Conservation (phyloP, 2,797 vertebrate genomes). For the Leptodactylus fallax region DNA sequence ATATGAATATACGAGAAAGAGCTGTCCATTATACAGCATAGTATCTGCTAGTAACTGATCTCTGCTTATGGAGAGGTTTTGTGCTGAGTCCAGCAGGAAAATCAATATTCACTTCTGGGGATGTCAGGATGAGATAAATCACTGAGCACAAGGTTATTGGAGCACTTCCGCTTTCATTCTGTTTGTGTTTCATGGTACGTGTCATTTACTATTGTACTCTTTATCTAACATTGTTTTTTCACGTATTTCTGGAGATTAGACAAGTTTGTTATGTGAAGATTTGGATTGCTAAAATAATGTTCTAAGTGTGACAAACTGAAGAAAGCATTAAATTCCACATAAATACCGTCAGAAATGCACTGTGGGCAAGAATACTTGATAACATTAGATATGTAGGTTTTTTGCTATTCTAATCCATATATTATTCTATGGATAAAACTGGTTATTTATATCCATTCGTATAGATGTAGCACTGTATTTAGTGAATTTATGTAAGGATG, state of each 20-base stretch:
- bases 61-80: neutral
- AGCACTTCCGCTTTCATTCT: conserved; percentile 33
- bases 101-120: conserved; percentile 35
- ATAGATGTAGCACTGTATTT: too few species aligned
- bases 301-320: neutral
- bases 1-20: neutral
- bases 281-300: neutral
- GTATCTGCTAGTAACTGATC: neutral
- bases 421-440: too few species aligned
- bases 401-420: too few species aligned
- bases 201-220: neutral
- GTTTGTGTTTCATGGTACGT: neutral
- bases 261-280: neutral
- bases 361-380: neutral
- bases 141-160: conserved; percentile 32
- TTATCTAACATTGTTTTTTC: neutral
- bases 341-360: neutral
- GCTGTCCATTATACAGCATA: neutral
- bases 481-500: too few species aligned
- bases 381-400: neutral
- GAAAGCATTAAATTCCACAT: neutral
- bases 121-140: conserved; percentile 41
- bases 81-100: conserved; percentile 24
- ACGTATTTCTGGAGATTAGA: conserved; percentile 13
- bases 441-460: too few species aligned